Conservation (phyloP, 2,888 invertebrate species). For the Plemyria rubiginata region DNA sequence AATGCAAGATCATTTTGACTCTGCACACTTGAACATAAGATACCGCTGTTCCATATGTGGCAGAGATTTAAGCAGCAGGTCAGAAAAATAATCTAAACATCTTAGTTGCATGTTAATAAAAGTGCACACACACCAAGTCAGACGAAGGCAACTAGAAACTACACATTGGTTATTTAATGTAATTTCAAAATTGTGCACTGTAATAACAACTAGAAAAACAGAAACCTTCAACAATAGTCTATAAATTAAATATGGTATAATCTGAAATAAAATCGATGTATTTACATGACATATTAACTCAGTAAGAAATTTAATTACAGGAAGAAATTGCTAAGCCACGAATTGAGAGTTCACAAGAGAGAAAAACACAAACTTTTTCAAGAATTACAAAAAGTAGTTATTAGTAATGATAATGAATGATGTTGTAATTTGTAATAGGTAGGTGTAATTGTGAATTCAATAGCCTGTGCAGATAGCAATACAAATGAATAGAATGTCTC, state of each 20-base stretch:
- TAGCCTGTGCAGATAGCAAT: background rate
- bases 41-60: conserved; percentile 46
- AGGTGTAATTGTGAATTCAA: background rate
- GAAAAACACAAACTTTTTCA: conserved; percentile 41
- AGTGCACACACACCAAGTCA: background rate
- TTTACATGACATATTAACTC: too few relatives aligned
- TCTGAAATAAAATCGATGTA: too few relatives aligned
- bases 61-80: conserved; percentile 43
- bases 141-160: too few relatives aligned
- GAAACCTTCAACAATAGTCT: too few relatives aligned
- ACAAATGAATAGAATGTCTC: too few relatives aligned
- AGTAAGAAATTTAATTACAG: conserved; percentile 25
- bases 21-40: conserved; percentile 47
- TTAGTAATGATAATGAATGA: conserved; percentile 37
- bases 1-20: conserved; percentile 45
- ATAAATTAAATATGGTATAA: too few relatives aligned
- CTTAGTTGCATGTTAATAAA: background rate
- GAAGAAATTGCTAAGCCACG: conserved; percentile 40
- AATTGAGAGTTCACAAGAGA: conserved; percentile 40
- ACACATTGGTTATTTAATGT: too few relatives aligned
- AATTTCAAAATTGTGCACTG: too few relatives aligned
- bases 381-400: conserved; percentile 37
- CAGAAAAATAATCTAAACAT: conserved; percentile 2
- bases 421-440: conserved; percentile 2
- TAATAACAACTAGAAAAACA: too few relatives aligned